Conservation (phyloP, 2,888 invertebrate species). For the Chirona hameri region DNA sequence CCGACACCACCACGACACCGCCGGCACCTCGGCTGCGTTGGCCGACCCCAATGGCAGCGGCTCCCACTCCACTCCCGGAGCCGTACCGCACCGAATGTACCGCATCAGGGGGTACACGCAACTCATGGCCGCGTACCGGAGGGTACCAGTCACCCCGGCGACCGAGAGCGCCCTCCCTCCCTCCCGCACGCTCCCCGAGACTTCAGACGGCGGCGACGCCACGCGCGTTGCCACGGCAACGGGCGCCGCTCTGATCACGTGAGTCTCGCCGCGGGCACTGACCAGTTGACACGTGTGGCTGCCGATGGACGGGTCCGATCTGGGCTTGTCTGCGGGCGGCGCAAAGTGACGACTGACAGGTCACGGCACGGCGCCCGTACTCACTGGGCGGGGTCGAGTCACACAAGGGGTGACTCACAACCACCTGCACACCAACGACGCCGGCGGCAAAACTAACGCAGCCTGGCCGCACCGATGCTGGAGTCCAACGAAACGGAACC, state of each 20-base stretch:
- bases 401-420: neutral
- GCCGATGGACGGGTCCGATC: too few relatives aligned
- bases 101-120: conserved; percentile 25
- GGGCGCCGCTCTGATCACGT: neutral
- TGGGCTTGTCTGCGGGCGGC: too few relatives aligned
- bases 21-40: neutral
- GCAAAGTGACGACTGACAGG: too few relatives aligned
- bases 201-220: neutral
- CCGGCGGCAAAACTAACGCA: too few relatives aligned
- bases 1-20: neutral
- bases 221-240: neutral
- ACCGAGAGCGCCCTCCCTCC: neutral
- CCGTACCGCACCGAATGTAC: neutral
- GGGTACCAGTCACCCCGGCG: neutral
- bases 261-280: neutral
- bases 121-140: neutral
- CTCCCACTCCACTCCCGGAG: neutral
- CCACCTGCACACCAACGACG: too few relatives aligned
- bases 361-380: too few relatives aligned
- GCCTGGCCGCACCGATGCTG: too few relatives aligned
- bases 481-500: too few relatives aligned
- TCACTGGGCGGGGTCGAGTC: too few relatives aligned
- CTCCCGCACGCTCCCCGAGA: neutral
- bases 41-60: neutral
- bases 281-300: too few relatives aligned